Base-by-base conservation (phyloP, 2,113 vertebrate species). In the Calyptomena viridis region DNA sequence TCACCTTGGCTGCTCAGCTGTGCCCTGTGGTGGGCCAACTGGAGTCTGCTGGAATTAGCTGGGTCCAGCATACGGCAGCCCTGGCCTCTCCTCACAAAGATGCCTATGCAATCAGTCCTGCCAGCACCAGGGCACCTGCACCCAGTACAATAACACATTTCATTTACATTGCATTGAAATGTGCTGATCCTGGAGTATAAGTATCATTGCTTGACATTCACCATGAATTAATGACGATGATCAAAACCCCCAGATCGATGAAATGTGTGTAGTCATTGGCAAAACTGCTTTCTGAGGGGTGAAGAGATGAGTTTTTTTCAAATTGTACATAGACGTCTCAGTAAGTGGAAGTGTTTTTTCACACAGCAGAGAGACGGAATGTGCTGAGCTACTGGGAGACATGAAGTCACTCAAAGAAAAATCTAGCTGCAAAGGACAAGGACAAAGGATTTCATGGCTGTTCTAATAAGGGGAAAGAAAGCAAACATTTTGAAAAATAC, bases 301-400 rank as follows among this genome's bases (percentile, higher is more conserved):
- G 18, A 86, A 37, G 6, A 86, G 31, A 37, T 60, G 53, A 90
- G 17, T 4, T 76, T 69, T 78, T 80, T 84, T 68, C 14, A 62
- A 50, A n/a, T 25, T 2, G 1, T 49, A 40, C 1, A 0, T 20
- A 58, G 11, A 31, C 0, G 3, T 44, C 8, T 84, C 64, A 44
- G n/a, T 35, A 93, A 71, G 28, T 60, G 6, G 40, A 64, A 84
- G 27, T 63, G 5, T 8, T 81, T 44, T 68, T 82, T 59, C 25
- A 56, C 8, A 33, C 5, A 56, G 12, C 4, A 42, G 39, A 68
- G 17, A 79, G 28, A 58, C 4, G 35, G 14, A 59, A 49, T 85
- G 47, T 49, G 27, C 53, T 55, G 15, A 47, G 16, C 21, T 81
- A 74, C 17, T 27, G 27, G 16, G 31, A 6, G 6, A 8, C 11